Evolutionary conservation across 2,797 vertebrate genomes (phyloP), one percentile per base, ranked within the genome.

Genomic region (Epinephelus awoara): DNA sequence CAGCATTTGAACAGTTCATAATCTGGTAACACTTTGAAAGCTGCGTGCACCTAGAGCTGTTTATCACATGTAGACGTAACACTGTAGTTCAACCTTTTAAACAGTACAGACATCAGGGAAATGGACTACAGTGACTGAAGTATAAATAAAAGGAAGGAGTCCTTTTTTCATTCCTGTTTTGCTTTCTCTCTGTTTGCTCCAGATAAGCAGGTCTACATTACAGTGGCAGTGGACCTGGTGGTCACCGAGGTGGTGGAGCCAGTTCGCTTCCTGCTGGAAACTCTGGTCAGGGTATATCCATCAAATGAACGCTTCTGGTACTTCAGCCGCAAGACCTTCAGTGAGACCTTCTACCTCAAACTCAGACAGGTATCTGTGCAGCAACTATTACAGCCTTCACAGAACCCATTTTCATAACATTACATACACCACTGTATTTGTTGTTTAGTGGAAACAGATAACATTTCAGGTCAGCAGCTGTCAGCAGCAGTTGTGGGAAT

Each of bases 231-330:
- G 84, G 98, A 99, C 84, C 96, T 99, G 95, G 98, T 99, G 0
- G 97, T 99, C 40, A 99, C 98, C 0, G 98, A 99, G 75, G 96
- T 99, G 12, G 93, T 98, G 27, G 98, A 99, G 83, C 98, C 98
- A 0, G 97, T 99, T 19, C 95, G 98, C 2, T 99, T 99, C 75
- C 90, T 98, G 77, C 79, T 99, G 94, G 98, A 99, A 94, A 96
- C 97, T 0, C 91, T 97, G 1, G 96, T 97, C 52, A 95, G 97
- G 19, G 96, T 99, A 10, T 99, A 99, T 77, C 98, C 98, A 23
- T 94, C 97, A 63, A 99, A 97, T 0, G 98, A 99, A 67, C 96
- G 98, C 61, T 99, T 99, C 91, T 99, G 98, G 98, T 99, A 99
- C 93, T 99, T 98, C 93, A 99, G 98, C 93, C 96, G 98, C 67